Evolutionary conservation across 1,140 invertebrate genomes (phyloP).

Genomic region (Drosophila cardini): DNA sequence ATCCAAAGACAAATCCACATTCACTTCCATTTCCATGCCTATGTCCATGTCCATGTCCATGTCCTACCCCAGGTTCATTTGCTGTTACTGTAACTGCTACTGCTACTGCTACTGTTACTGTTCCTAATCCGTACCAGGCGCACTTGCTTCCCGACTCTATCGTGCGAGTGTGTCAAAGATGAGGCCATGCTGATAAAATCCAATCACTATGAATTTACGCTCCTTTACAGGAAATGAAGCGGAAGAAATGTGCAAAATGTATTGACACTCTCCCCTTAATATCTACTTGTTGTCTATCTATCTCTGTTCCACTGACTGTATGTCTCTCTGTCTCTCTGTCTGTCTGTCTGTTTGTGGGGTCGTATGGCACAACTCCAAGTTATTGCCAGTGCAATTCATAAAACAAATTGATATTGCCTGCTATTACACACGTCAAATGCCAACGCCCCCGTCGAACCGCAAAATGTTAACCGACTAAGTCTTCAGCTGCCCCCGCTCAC

Average conservation of each 20-base stretch:
- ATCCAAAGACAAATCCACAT: too few relatives aligned
- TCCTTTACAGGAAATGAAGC: constrained; percentile 83
- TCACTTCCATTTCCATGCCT: too few relatives aligned
- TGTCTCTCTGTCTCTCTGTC: constrained; percentile 16
- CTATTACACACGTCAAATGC: constrained; percentile 79
- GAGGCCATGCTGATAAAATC: constrained; percentile 82
- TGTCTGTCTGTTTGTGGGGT: constrained; percentile 16
- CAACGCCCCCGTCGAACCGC: constrained; percentile 65
- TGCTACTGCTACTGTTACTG: background rate
- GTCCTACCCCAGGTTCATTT: constrained; percentile 42
- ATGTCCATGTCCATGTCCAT: constrained; percentile 21
- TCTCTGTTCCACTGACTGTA: constrained; percentile 7
- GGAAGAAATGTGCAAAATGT: constrained; percentile 83
- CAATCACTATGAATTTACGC: constrained; percentile 83
- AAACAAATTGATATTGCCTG: constrained; percentile 83
- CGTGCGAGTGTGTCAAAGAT: constrained; percentile 76
- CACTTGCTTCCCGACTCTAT: constrained; percentile 28
- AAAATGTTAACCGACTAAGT: constrained; percentile 31
- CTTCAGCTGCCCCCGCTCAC: background rate
- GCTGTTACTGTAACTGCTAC: background rate
- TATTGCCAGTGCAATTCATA: constrained; percentile 82
- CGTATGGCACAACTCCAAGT: constrained; percentile 62
- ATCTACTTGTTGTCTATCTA: constrained; percentile 8
- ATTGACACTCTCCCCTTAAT: constrained; percentile 55
- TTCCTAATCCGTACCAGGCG: background rate